Conservation (phyloP, 2,113 vertebrate genomes). For the Pygoscelis antarcticus region DNA sequence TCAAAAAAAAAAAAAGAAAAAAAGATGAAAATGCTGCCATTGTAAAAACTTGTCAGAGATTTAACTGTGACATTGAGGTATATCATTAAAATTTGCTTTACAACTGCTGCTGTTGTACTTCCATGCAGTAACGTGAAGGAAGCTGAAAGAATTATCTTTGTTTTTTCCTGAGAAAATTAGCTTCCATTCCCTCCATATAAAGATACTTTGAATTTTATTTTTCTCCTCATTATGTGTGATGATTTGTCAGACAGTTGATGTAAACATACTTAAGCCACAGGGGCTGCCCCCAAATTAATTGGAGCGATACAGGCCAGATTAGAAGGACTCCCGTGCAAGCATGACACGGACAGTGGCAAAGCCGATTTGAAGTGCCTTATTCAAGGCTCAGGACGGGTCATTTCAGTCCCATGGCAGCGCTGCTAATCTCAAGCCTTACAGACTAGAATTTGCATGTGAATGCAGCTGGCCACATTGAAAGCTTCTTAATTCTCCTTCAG, state of each 20-base stretch:
- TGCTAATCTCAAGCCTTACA: not conserved
- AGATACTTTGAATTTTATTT: not conserved
- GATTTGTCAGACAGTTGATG: not conserved
- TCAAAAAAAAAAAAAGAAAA: not conserved
- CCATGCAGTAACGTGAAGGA: not conserved
- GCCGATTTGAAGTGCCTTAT: not conserved
- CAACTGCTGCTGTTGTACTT: not conserved
- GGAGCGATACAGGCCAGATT: not conserved
- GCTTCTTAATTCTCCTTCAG: not conserved
- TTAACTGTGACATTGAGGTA: not conserved
- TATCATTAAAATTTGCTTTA: slow-evolving; percentile 3
- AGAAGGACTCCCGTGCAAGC: not conserved
- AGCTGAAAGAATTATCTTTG: not conserved
- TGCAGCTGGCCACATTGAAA: fast-evolving
- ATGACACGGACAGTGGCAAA: not conserved
- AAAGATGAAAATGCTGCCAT: not conserved
- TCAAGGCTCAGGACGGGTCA: not conserved
- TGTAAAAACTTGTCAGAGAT: slow-evolving; percentile 1
- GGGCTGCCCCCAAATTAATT: not conserved
- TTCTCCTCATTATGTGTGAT: not conserved
- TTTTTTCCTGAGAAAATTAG: not conserved
- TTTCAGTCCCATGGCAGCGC: not conserved
- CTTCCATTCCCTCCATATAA: not conserved
- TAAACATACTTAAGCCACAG: not conserved
- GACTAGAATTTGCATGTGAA: slow-evolving; percentile 35